These are phyloP conservation scores for Sycophaga agraensis DNA, from an alignment of 1,140 invertebrate genomes.

Conservation along the genomic window DNA sequence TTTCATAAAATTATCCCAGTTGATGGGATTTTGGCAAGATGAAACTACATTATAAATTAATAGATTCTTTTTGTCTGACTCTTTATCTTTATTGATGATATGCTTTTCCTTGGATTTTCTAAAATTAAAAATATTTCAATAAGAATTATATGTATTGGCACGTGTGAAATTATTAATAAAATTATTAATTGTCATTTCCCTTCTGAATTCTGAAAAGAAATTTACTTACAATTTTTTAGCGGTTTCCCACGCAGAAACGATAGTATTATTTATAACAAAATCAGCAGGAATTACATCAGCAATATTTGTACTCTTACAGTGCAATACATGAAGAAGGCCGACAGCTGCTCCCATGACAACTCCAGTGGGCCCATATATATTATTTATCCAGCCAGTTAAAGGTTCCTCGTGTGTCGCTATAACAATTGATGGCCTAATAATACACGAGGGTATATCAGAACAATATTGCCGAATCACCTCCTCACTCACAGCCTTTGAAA, in stretches of 20 bases:
- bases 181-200: too few species aligned
- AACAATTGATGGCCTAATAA: conserved; percentile 75
- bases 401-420: conserved; percentile 76
- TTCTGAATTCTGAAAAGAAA: too few species aligned
- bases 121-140: conserved; percentile 4
- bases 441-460: conserved; percentile 69
- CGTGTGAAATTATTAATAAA: neutral
- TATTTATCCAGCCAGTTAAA: conserved; percentile 80
- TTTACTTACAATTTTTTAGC: conserved; percentile 45
- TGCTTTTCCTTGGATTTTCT: conserved; percentile 13
- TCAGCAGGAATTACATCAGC: conserved; percentile 89
- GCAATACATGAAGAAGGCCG: conserved; percentile 72
- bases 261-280: conserved; percentile 78
- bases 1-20: conserved; percentile 61
- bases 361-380: conserved; percentile 79
- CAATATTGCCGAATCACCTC: conserved; percentile 67
- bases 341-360: conserved; percentile 68
- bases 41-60: conserved; percentile 65
- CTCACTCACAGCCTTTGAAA: conserved; percentile 82
- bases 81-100: neutral
- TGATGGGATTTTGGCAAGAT: conserved; percentile 61
- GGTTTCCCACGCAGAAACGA: conserved; percentile 71
- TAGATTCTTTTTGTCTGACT: conserved; percentile 35
- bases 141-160: too few species aligned
- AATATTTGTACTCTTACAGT: conserved; percentile 63